These are phyloP conservation scores for Sakesphorus luctuosus DNA, from an alignment of 2,113 vertebrate species.

Conservation along the genomic window DNA sequence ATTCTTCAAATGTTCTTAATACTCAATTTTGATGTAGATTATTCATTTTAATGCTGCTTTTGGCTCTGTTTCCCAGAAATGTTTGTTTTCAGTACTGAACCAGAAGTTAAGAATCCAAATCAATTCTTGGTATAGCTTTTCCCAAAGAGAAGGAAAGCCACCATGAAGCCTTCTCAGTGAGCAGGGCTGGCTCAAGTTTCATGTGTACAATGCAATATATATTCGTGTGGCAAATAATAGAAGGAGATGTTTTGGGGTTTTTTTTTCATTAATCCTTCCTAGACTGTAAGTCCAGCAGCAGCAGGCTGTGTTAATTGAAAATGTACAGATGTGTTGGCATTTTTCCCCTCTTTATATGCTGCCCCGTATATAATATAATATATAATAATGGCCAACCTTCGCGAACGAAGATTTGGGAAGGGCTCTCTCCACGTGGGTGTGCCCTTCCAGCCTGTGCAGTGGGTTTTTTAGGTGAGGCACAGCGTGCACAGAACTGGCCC, in stretches of 20 bases:
- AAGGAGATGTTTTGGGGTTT: neutral
- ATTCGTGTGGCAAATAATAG: neutral
- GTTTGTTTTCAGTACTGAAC: neutral
- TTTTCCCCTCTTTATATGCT: neutral
- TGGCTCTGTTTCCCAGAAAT: neutral
- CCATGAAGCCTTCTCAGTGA: neutral
- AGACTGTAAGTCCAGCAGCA: neutral
- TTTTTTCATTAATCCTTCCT: neutral
- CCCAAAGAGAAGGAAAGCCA: neutral
- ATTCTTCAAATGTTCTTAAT: neutral
- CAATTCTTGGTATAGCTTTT: neutral
- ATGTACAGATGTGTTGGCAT: fast-evolving
- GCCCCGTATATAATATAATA: neutral
- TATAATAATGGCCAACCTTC: too few relatives aligned
- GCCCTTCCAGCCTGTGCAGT: too few relatives aligned
- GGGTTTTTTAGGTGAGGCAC: too few relatives aligned
- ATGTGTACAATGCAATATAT: neutral
- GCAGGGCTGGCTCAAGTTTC: neutral
- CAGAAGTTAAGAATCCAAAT: neutral
- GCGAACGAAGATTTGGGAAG: too few relatives aligned
- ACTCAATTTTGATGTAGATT: neutral
- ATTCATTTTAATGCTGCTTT: neutral
- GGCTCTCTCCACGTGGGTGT: too few relatives aligned
- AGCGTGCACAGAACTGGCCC: too few relatives aligned
- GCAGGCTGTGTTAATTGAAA: neutral